These are phyloP conservation scores for Cichlasoma orientale DNA, from an alignment of 2,797 vertebrate species.

Conservation along the genomic window DNA sequence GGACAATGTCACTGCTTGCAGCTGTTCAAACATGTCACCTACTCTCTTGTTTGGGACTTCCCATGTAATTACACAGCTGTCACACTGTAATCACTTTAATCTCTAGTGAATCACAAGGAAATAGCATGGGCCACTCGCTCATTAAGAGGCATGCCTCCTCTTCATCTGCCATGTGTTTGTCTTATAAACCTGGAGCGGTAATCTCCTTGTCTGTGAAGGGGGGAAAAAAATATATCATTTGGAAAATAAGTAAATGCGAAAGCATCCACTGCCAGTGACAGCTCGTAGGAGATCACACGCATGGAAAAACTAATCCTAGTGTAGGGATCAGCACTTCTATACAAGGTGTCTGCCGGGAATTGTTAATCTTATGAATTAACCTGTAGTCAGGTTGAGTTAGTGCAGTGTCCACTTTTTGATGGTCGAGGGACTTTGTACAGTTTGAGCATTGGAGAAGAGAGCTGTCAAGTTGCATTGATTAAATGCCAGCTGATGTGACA, in stretches of 20 bases:
- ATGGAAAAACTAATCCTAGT: conserved; percentile 10
- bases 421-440: conserved; percentile 15
- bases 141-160: conserved; percentile 54
- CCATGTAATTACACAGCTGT: conserved; percentile 76
- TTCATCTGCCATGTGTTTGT: conserved; percentile 47
- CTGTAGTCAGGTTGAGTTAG: conserved; percentile 43
- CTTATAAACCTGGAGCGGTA: conserved; percentile 50
- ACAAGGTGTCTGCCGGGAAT: conserved; percentile 8
- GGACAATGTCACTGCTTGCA: conserved; percentile 58
- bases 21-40: conserved; percentile 69
- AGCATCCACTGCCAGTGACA: conserved; percentile 3
- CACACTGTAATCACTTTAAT: conserved; percentile 72
- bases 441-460: conserved; percentile 20
- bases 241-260: conserved; percentile 9
- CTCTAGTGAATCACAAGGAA: conserved; percentile 64
- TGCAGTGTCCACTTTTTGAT: conserved; percentile 27
- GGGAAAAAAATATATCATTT: not conserved
- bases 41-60: conserved; percentile 58
- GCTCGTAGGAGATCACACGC: conserved; percentile 24
- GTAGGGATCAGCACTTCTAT: conserved; percentile 23
- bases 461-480: conserved; percentile 52
- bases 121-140: conserved; percentile 53
- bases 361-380: conserved; percentile 52
- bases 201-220: conserved; percentile 45
- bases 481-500: conserved; percentile 42